Conservation (phyloP, 2,888 invertebrate genomes). For the Crepidodera aurea region DNA sequence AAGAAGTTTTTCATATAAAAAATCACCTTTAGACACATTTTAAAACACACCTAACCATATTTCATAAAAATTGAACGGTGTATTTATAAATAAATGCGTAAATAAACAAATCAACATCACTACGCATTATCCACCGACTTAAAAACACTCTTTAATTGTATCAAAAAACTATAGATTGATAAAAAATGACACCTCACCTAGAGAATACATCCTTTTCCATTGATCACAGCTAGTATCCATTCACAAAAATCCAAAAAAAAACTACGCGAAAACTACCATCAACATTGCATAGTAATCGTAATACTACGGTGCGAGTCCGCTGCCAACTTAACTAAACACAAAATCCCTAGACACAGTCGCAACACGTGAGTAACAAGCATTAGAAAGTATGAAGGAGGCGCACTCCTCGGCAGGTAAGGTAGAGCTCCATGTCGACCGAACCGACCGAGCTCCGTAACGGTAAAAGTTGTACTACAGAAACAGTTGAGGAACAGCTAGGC, state of each 20-base stretch:
- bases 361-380: constrained; percentile 32
- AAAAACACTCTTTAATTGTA: no score
- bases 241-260: constrained; percentile 24
- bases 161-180: not conserved
- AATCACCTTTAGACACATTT: no score
- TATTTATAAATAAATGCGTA: constrained; percentile 11
- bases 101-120: not conserved
- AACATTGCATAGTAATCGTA: constrained; percentile 6
- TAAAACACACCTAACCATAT: no score
- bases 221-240: constrained; percentile 46
- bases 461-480: constrained; percentile 62
- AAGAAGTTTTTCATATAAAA: no score
- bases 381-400: constrained; percentile 35
- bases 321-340: constrained; percentile 24
- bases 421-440: constrained; percentile 31
- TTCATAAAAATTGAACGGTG: no score
- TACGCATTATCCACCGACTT: no score
- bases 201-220: constrained; percentile 60
- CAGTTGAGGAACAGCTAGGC: constrained; percentile 53
- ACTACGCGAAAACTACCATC: constrained; percentile 19
- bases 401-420: constrained; percentile 33
- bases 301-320: constrained; percentile 3
- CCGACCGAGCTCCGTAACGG: constrained; percentile 58
- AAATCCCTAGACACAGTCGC: constrained; percentile 16
- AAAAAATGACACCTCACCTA: constrained; percentile 53